These are phyloP conservation scores for Melanotaenia maccullochi DNA, from an alignment of 2,797 vertebrate species.

Conservation along the genomic window DNA sequence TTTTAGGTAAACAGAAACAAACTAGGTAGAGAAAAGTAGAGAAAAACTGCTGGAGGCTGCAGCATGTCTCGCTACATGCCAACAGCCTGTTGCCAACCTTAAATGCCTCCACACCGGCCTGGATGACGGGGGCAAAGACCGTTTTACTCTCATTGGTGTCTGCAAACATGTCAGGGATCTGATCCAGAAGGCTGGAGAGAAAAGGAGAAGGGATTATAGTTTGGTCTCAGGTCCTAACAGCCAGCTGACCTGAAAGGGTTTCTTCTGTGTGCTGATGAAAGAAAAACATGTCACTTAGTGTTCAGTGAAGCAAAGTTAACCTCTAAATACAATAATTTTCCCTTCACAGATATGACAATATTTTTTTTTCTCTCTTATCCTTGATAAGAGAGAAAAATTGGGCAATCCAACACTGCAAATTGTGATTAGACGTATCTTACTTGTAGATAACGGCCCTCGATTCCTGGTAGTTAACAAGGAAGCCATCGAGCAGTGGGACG, in stretches of 20 bases:
- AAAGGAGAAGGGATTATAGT: conserved; percentile 15
- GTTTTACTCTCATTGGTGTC: conserved; percentile 95
- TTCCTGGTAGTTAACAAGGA: conserved; percentile 94
- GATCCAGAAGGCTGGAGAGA: conserved; percentile 89
- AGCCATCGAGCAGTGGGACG: conserved; percentile 94
- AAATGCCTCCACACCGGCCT: conserved; percentile 94
- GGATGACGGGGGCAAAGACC: conserved; percentile 93
- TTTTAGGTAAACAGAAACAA: conserved; percentile 59
- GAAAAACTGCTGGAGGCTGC: not conserved
- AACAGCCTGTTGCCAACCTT: conserved; percentile 85
- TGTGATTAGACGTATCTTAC: conserved; percentile 74
- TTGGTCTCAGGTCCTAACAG: not conserved
- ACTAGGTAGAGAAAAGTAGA: conserved; percentile 9
- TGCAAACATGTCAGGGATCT: conserved; percentile 98
- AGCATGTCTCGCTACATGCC: conserved; percentile 14
- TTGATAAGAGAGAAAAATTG: not conserved
- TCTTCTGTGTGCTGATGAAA: not conserved
- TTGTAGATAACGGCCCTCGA: conserved; percentile 91
- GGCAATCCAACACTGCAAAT: not conserved
- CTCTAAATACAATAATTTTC: not conserved
- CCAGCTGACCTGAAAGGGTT: not conserved
- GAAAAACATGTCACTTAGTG: not conserved
- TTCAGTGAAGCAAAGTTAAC: not conserved
- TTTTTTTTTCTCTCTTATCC: not conserved
- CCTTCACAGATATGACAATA: not conserved